phyloP scores from a whole-genome alignment of 2,113 vertebrate genomes.

The Ptychochromis oligacanthus region DNA sequence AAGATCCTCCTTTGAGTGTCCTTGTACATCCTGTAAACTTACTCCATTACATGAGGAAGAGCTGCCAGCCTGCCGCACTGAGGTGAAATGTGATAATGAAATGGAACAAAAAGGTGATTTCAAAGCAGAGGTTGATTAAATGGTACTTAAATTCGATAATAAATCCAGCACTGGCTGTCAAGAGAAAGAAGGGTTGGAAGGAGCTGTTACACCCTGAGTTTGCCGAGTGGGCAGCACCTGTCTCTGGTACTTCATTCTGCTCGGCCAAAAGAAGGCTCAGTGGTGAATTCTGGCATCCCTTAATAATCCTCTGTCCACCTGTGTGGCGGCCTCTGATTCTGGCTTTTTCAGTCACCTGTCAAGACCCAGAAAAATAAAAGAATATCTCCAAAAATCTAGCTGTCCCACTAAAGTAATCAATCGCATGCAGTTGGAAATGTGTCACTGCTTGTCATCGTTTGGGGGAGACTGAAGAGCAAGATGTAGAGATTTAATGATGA shows the following conservation, averaged over 20 bases:
- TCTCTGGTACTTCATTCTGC: slow-evolving; percentile 21
- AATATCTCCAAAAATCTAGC: background rate
- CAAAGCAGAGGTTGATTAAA: slow-evolving; percentile 24
- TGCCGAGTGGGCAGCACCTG: slow-evolving; percentile 34
- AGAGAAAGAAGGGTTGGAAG: background rate
- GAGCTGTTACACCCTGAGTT: background rate
- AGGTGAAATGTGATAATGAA: slow-evolving; percentile 19
- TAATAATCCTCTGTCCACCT: background rate
- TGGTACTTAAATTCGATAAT: slow-evolving; percentile 32
- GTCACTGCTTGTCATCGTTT: background rate
- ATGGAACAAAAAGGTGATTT: slow-evolving; percentile 20
- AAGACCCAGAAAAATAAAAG: background rate
- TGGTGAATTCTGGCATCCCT: background rate
- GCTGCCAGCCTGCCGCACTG: background rate
- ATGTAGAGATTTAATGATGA: background rate
- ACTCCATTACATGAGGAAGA: background rate
- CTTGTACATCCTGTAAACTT: slow-evolving; percentile 14
- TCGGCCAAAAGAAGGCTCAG: background rate
- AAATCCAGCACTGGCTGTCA: slow-evolving; percentile 16
- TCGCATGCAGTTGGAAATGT: background rate
- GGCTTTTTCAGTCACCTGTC: slow-evolving; percentile 21
- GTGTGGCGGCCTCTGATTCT: background rate
- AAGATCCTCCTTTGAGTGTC: background rate
- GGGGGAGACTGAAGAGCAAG: background rate
- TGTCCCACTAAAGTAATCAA: background rate